phyloP scores from a whole-genome alignment of 1,140 invertebrate genomes.

The Neodiprion fabricii region DNA sequence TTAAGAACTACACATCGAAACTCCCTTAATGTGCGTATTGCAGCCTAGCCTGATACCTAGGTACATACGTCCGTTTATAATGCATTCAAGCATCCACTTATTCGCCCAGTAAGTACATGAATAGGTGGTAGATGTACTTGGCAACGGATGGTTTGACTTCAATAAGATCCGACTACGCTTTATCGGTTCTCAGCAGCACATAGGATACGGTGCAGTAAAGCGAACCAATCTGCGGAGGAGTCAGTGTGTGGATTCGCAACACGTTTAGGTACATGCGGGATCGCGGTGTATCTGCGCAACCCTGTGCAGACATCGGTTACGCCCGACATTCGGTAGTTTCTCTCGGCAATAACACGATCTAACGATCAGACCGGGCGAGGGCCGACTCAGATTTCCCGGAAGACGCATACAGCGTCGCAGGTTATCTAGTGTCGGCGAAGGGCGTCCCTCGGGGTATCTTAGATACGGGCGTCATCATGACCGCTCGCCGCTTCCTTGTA shows the following conservation, averaged over 20 bases:
- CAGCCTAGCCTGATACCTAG: background rate
- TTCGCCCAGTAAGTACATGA: too few species aligned
- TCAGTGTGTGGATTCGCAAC: background rate
- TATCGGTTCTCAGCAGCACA: background rate
- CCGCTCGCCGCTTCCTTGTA: background rate
- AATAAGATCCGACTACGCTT: background rate
- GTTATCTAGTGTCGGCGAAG: slow-evolving; percentile 1
- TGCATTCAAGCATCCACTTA: too few species aligned
- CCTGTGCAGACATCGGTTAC: background rate
- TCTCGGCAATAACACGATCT: slow-evolving; percentile 1
- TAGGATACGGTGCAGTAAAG: slow-evolving; percentile 1
- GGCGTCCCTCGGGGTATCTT: slow-evolving; percentile 1
- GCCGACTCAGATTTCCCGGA: slow-evolving; percentile 3
- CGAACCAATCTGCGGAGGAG: too few species aligned
- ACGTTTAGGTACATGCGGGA: background rate
- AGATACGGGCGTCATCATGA: background rate
- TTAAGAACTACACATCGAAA: background rate
- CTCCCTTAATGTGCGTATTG: background rate
- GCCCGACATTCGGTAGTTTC: slow-evolving; percentile 4
- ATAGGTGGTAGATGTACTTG: background rate
- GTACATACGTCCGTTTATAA: background rate
- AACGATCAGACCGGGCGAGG: background rate
- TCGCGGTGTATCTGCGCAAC: background rate
- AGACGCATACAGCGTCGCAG: background rate
- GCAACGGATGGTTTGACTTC: background rate